Base-by-base conservation (phyloP, 1,140 invertebrate genomes). In the Temnothorax longispinosus region DNA sequence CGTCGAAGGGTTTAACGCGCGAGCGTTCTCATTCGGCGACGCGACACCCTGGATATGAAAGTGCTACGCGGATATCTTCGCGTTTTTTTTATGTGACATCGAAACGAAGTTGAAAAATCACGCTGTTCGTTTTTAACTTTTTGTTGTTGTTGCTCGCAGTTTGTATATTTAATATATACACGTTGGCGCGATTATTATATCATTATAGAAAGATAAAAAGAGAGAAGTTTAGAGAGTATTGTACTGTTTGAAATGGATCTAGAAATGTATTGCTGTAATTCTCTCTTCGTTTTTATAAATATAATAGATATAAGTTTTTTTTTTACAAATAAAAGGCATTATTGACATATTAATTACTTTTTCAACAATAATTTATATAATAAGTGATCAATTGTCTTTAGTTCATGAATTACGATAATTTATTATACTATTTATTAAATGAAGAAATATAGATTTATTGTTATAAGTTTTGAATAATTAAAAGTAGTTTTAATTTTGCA, bases 1-100 rank as follows among this genome's bases (percentile, higher is more conserved):
- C 87, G 71, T 86, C 87, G 86, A 91, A 89, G 80, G 87, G 88
- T 77, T 89, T 89, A 88, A 92, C 84, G 87, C 38, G 87, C 86
- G 86, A 87, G 58, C 54, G 80, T 89, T 84, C 78, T 75, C 47
- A 69, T 62, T 72, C 47, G 13, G 21, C 52, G 52, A 58, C 11
- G 27, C 52, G 65, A 81, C 64, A 44, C 50, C 13, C 54, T 82
- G 18, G 65, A 72, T 58, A 74, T 38, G 47, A 54, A 84, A 84
- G 32, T 84, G n/a, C 27, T 47, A 21, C 41, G 54, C 21, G 21
- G 21, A 50, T 84, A 50, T 62, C 69, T 74, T 62, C 27, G 41
- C 5, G 8, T 58, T 71, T n/a, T 54, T 35, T 74, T 74, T 74
- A 44, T 38, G 27, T 15, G 50, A 54, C 3, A 38, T 47, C 58